These are phyloP conservation scores for Drosophila seclusa DNA, from an alignment of 2,888 invertebrate genomes.

Conservation along the genomic window DNA sequence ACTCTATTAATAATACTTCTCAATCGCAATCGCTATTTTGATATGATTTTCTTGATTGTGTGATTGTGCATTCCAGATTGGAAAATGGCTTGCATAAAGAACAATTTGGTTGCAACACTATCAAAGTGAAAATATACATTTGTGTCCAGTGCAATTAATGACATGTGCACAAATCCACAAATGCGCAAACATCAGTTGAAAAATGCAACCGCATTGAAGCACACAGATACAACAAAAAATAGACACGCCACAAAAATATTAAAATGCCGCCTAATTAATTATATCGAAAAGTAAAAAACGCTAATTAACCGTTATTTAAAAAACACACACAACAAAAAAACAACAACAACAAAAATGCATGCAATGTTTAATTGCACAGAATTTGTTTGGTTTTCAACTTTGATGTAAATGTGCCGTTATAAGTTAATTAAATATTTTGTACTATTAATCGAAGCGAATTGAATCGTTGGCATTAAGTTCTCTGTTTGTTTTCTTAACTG, in stretches of 20 bases:
- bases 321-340: neutral
- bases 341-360: conserved; percentile 20
- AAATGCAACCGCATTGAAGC: conserved; percentile 33
- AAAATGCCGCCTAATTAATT: conserved; percentile 31
- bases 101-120: neutral
- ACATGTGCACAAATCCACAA: neutral
- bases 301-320: conserved; percentile 41
- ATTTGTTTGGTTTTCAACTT: too few species aligned
- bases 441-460: neutral
- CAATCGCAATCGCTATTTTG: neutral
- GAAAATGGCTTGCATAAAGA: neutral
- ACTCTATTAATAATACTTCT: neutral
- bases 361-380: conserved; percentile 50
- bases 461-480: neutral
- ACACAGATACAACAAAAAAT: neutral
- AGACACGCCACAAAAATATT: neutral
- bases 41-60: neutral
- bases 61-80: neutral
- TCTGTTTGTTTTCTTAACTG: conserved; percentile 6
- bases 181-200: neutral
- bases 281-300: conserved; percentile 10
- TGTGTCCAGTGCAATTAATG: neutral
- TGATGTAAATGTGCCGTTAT: conserved; percentile 44
- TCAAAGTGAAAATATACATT: neutral
- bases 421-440: conserved; percentile 28